phyloP scores from a whole-genome alignment of 2,113 vertebrate genomes.

The Oryzias curvinotus region DNA sequence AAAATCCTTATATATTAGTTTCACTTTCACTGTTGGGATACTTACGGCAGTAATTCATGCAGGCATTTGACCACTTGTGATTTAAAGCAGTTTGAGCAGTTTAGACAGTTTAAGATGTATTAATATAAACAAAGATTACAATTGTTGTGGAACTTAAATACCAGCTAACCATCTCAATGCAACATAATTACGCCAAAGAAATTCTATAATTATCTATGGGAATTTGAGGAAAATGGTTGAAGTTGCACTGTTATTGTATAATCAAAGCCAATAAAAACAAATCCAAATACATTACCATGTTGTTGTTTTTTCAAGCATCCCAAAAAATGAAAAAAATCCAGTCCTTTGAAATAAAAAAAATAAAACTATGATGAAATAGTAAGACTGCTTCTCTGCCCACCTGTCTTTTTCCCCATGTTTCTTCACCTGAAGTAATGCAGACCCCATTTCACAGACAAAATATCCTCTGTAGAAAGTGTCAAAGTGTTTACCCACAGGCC shows the following conservation, averaged over 20 bases:
- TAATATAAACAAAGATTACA: background rate
- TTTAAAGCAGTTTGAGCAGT: conserved; percentile 14
- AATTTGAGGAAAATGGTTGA: background rate
- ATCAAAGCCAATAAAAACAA: too few species aligned
- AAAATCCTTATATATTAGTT: conserved; percentile 43
- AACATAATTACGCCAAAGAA: conserved; percentile 2
- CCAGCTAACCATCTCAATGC: background rate
- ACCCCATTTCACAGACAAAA: conserved; percentile 79
- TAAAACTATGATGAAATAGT: conserved; percentile 21
- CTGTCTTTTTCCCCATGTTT: conserved; percentile 36
- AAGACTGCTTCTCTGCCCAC: conserved; percentile 26
- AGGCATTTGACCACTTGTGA: conserved; percentile 16
- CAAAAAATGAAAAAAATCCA: background rate
- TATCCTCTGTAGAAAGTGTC: conserved; percentile 79
- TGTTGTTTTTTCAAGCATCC: too few species aligned
- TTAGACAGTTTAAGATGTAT: background rate
- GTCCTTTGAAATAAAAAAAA: background rate
- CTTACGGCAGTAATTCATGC: conserved; percentile 32
- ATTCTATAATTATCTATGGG: background rate
- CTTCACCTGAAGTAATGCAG: conserved; percentile 68
- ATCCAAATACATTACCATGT: too few species aligned
- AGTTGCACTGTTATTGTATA: background rate
- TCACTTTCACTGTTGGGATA: conserved; percentile 26
- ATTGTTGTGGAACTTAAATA: background rate
- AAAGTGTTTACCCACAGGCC: conserved; percentile 78